Evolutionary conservation across 2,888 invertebrate species (phyloP).

Genomic region (Odontothrips loti): DNA sequence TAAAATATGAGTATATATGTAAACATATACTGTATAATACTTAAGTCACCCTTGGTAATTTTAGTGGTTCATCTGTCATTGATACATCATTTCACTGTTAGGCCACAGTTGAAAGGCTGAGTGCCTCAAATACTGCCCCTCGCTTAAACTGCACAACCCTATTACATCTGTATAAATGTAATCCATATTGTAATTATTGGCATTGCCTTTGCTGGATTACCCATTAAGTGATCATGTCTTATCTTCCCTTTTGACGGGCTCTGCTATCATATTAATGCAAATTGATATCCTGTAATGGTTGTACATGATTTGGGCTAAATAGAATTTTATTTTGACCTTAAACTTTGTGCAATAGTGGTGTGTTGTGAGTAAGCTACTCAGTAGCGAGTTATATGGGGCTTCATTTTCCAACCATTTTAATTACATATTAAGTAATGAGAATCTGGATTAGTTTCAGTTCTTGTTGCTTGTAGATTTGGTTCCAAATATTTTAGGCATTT

Average conservation of each 20-base stretch:
- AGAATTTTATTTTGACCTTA: neutral
- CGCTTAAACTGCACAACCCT: conserved; percentile 24
- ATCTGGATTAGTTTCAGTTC: neutral
- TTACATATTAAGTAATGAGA: neutral
- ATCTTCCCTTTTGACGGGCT: conserved; percentile 9
- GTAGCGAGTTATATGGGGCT: neutral
- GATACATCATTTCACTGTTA: conserved; percentile 23
- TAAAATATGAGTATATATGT: conserved; percentile 22
- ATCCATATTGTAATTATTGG: conserved; percentile 20
- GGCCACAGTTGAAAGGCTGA: conserved; percentile 9
- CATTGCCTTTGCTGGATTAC: conserved; percentile 12
- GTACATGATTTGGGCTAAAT: conserved; percentile 5
- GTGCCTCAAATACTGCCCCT: conserved; percentile 13
- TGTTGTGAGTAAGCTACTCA: neutral
- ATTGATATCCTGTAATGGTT: neutral
- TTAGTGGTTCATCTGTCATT: conserved; percentile 26
- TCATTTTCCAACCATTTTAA: neutral
- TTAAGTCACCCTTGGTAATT: conserved; percentile 26
- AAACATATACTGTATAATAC: conserved; percentile 27
- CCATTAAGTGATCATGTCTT: conserved; percentile 13
- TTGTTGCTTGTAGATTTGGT: neutral
- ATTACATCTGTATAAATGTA: conserved; percentile 4
- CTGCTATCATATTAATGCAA: conserved; percentile 4
- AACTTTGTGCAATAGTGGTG: neutral
- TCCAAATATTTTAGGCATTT: conserved; percentile 1